Percentiles rank a stretch among this genome's conserved stretches.
phyloP scores from a whole-genome alignment of 2,888 invertebrate genomes.

The Eristalis intricaria region DNA sequence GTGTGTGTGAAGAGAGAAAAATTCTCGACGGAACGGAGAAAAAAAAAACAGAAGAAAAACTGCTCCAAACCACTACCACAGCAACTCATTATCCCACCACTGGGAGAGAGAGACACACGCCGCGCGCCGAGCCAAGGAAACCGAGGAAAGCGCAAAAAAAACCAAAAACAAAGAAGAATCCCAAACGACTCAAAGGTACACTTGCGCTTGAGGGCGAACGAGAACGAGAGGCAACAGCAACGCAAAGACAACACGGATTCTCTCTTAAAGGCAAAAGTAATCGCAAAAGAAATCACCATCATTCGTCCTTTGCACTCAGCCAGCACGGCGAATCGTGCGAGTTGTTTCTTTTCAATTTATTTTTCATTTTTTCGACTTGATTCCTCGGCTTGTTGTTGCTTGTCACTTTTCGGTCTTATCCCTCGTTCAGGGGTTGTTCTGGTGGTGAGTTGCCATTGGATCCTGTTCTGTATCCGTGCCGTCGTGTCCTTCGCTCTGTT shows the following conservation, averaged over 20 bases:
- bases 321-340: slow-evolving; percentile 30
- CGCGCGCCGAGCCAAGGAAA: too few species aligned
- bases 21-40: not conserved
- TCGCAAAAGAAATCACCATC: slow-evolving; percentile 24
- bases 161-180: not conserved
- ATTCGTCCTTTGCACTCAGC: slow-evolving; percentile 56
- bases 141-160: too few species aligned
- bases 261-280: not conserved
- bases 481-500: not conserved
- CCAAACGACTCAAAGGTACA: not conserved
- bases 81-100: slow-evolving; percentile 8
- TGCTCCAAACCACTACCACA: slow-evolving; percentile 2
- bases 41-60: slow-evolving; percentile 9
- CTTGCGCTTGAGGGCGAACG: not conserved
- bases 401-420: slow-evolving; percentile 12
- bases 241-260: not conserved
- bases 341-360: slow-evolving; percentile 26
- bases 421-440: slow-evolving; percentile 58
- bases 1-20: slow-evolving; percentile 42
- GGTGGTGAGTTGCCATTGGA: slow-evolving; percentile 71
- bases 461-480: slow-evolving; percentile 39
- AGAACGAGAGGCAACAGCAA: not conserved
- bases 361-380: not conserved
- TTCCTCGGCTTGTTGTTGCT: too few species aligned
- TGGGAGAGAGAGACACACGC: slow-evolving; percentile 26